These are phyloP conservation scores for Mola mola DNA, from an alignment of 2,113 vertebrate genomes.

Conservation along the genomic window DNA sequence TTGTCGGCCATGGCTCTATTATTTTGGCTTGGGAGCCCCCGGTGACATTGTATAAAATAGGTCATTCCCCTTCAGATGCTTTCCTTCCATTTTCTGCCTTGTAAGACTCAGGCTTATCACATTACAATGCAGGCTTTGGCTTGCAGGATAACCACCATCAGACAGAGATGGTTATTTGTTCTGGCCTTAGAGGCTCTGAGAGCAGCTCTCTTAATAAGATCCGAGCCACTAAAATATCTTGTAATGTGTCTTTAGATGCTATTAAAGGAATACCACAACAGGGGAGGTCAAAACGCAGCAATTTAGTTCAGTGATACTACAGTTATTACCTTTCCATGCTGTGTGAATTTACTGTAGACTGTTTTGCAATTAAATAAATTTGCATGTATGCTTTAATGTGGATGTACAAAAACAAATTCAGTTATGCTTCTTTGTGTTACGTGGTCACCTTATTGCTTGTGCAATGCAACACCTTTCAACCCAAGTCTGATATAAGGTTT, in stretches of 20 bases:
- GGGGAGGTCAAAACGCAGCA: neutral
- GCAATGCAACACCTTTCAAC: constrained; percentile 18
- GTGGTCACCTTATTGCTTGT: neutral
- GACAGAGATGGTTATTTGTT: constrained; percentile 39
- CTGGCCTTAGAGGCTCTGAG: constrained; percentile 29
- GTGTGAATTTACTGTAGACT: neutral
- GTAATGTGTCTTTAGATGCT: constrained; percentile 29
- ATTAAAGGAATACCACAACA: constrained; percentile 11
- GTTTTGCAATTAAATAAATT: neutral
- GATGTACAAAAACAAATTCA: constrained; percentile 8
- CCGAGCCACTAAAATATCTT: neutral
- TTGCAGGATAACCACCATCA: constrained; percentile 39
- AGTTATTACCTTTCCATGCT: neutral
- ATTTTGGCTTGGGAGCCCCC: constrained; percentile 10
- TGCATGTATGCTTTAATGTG: neutral
- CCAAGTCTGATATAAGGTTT: constrained; percentile 28
- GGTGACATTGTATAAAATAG: constrained; percentile 40
- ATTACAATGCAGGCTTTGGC: constrained; percentile 33
- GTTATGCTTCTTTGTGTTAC: neutral
- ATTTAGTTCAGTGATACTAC: neutral
- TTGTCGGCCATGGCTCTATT: constrained; percentile 9
- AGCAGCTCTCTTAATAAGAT: constrained; percentile 39
- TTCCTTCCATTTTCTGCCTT: constrained; percentile 21
- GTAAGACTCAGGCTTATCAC: constrained; percentile 33
- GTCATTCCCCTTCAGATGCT: constrained; percentile 37